A percentile compares a stretch with the other conserved stretches of the same genome.
These are phyloP conservation scores for Parnassius apollo DNA, from an alignment of 2,888 invertebrate species.

Conservation along the genomic window DNA sequence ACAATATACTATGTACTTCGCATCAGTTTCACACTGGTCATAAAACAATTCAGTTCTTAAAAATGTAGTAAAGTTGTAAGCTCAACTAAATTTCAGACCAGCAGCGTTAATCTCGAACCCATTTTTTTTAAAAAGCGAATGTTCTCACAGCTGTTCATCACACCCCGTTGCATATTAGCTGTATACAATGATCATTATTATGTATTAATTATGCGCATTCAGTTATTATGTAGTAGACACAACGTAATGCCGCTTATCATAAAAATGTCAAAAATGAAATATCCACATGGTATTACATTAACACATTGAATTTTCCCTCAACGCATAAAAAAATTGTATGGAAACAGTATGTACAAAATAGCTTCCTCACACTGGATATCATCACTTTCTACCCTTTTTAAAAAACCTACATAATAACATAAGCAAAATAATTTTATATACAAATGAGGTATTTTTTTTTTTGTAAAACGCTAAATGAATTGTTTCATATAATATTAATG, in stretches of 20 bases:
- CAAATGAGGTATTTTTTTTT: too few relatives aligned
- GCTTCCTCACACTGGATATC: neutral
- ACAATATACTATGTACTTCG: neutral
- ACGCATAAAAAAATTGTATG: neutral
- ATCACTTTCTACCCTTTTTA: too few relatives aligned
- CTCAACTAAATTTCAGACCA: slow-evolving; percentile 2
- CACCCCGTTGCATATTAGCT: neutral
- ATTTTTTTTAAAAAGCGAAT: neutral
- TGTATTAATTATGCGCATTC: neutral
- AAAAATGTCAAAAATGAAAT: too few relatives aligned
- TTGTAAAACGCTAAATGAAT: too few relatives aligned
- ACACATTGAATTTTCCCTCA: neutral
- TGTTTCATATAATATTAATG: too few relatives aligned
- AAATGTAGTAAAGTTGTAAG: neutral
- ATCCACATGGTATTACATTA: too few relatives aligned
- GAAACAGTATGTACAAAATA: neutral
- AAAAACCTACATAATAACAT: too few relatives aligned
- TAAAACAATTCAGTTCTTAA: neutral
- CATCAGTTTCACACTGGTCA: neutral
- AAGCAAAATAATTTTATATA: too few relatives aligned
- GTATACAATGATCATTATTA: too few relatives aligned
- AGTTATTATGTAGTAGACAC: neutral
- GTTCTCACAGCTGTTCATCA: neutral
- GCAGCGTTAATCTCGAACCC: neutral
- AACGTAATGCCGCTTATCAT: neutral